Evolutionary conservation across 2,888 invertebrate genomes (phyloP).

Genomic region (Folsomia manolachei): DNA sequence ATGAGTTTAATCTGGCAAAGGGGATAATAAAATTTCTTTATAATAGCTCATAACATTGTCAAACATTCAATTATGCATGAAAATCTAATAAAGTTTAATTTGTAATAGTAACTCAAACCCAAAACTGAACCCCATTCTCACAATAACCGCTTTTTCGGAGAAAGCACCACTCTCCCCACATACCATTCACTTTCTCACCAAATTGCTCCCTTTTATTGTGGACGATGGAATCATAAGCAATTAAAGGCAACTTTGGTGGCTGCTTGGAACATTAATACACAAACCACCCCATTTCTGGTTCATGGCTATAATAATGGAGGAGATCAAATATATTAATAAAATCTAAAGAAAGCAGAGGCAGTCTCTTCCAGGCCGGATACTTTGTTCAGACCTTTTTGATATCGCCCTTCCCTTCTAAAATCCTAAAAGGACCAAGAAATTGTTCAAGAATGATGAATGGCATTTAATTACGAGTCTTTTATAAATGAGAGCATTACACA

Average conservation of each 20-base stretch:
- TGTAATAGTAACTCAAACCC: slow-evolving; percentile 16
- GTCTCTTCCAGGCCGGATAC: background rate
- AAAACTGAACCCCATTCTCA: background rate
- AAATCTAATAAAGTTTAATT: slow-evolving; percentile 19
- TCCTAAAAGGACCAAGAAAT: slow-evolving; percentile 10
- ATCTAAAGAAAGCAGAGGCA: background rate
- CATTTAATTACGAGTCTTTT: slow-evolving; percentile 20
- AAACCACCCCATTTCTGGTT: background rate
- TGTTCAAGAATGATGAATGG: slow-evolving; percentile 15
- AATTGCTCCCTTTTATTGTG: slow-evolving; percentile 1
- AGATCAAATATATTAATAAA: background rate
- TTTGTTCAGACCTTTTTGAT: background rate
- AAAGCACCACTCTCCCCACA: no score
- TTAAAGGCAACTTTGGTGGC: slow-evolving; percentile 5
- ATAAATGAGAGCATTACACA: no score
- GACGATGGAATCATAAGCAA: background rate
- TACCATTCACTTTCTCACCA: no score
- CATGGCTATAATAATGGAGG: background rate
- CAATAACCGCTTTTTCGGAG: no score
- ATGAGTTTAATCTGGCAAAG: no score
- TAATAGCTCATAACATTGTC: background rate
- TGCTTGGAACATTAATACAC: slow-evolving; percentile 4
- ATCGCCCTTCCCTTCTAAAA: slow-evolving; percentile 1
- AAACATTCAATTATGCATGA: slow-evolving; percentile 17
- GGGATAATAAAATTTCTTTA: slow-evolving; percentile 9